Evolutionary conservation across 2,888 invertebrate genomes (phyloP).

Genomic region (Leucophenga montana): DNA sequence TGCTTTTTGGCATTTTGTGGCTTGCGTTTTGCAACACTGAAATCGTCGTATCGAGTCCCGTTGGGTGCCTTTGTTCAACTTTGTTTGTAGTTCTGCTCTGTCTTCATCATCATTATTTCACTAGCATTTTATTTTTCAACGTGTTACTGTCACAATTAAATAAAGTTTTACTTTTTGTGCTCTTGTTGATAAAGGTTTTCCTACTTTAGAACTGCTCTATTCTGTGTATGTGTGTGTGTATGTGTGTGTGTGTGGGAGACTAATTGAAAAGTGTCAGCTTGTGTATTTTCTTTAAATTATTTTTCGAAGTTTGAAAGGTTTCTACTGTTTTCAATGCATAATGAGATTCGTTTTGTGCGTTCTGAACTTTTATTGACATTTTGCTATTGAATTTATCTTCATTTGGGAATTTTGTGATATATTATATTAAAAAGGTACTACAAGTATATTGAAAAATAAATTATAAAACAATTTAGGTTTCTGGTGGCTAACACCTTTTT

Average conservation of each 20-base stretch:
- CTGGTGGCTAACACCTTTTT: too few relatives aligned
- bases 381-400: constrained; percentile 11
- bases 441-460: not conserved
- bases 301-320: constrained; percentile 10
- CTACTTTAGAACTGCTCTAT: not conserved
- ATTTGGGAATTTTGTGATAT: not conserved
- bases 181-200: not conserved
- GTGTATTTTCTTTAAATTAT: constrained; percentile 59
- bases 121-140: constrained; percentile 45
- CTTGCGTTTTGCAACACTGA: constrained; percentile 38
- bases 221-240: not conserved
- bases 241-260: constrained; percentile 37
- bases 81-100: not conserved
- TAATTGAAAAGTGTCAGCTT: constrained; percentile 65
- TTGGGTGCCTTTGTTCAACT: constrained; percentile 39
- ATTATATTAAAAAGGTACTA: not conserved
- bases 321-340: not conserved
- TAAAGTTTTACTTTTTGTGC: constrained; percentile 50
- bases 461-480: too few relatives aligned
- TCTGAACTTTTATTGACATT: not conserved
- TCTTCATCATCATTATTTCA: not conserved
- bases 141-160: constrained; percentile 69
- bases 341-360: not conserved
- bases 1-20: constrained; percentile 63
- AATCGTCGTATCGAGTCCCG: constrained; percentile 16